A percentile compares a stretch with the other conserved stretches of the same genome.
These are phyloP conservation scores for Siniperca scherzeri DNA, from an alignment of 2,797 vertebrate species.

Conservation along the genomic window DNA sequence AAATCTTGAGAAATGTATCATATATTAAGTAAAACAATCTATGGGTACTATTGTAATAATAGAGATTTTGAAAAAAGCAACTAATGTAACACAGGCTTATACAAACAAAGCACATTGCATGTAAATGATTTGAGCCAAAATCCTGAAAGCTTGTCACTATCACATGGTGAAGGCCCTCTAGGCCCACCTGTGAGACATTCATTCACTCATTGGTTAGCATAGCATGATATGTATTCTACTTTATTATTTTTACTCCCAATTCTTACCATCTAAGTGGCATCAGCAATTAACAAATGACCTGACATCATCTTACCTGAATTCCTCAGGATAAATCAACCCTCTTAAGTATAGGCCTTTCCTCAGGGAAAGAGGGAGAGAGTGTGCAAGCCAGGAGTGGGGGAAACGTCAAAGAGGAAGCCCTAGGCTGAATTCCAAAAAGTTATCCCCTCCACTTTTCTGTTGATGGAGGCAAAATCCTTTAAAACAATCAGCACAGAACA, in stretches of 20 bases:
- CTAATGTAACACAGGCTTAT: neutral
- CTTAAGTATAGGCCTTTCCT: conserved; percentile 78
- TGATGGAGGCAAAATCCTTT: conserved; percentile 89
- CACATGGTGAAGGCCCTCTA: conserved; percentile 9
- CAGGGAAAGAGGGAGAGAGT: conserved; percentile 79
- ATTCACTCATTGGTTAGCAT: neutral
- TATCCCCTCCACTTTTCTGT: conserved; percentile 88
- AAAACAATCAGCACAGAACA: conserved; percentile 81
- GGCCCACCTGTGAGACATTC: conserved; percentile 1
- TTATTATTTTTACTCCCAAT: conserved; percentile 7
- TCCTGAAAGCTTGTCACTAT: neutral
- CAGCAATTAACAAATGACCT: conserved; percentile 12
- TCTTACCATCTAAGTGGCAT: neutral
- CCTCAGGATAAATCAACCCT: conserved; percentile 78
- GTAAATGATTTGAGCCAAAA: neutral
- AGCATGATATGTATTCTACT: neutral
- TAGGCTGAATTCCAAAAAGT: conserved; percentile 87
- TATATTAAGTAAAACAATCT: neutral
- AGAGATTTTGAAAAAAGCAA: neutral
- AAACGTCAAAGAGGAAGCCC: conserved; percentile 83
- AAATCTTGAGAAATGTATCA: neutral
- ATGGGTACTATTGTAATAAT: neutral
- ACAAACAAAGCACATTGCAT: neutral
- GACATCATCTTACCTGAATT: conserved; percentile 82
- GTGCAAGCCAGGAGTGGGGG: conserved; percentile 78